Evolutionary conservation across 2,888 invertebrate genomes (phyloP), one percentile per base, ranked within the genome.

Genomic region (Leptopterna dolabrata): DNA sequence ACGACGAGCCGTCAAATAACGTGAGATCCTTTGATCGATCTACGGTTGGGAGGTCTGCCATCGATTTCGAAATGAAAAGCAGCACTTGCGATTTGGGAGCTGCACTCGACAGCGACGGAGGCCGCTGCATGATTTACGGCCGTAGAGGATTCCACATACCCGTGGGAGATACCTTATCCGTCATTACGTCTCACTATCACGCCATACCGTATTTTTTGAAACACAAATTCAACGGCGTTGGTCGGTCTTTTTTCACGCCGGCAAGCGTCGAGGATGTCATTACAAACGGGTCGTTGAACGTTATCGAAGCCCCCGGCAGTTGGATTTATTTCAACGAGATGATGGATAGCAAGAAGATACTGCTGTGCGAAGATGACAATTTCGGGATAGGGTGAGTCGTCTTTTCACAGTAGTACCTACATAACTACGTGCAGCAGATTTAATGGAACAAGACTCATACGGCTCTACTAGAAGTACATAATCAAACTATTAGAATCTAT

Each of bases 91-190:
- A 84, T 24, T 41, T 84, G 24, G 84, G 84, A 14, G 84, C 84
- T 16, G 16, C 45, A 19, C 51, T 84, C 14, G 84, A 84, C 70
- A 43, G 84, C 14, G 71, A 63, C 29, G 84, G 84, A 1, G 71
- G 84, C 24, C 70, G 84, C 4, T 84, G 84, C 73, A 43, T 71
- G 41, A 70, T 84, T 13, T 84, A 84, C 84, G 84, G 84, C 29
- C 84, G 84, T 14, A n/a, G 84, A 27, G 84, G 84, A 19, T 84
- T 84, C 27, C 70, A 9, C 43, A 24, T 84, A 41, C 41, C 84
- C 41, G 16, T 41, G 19, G 84, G 84, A 0, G 71, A 71, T 16
- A 43, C 84, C 9, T 19, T 43, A 24, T 30, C 84, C 43, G 41
- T 84, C 43, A 27, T 84, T 13, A 45, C 71, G 43, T 43, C 70